A percentile compares a stretch with the other conserved stretches of the same genome.
These are phyloP conservation scores for Andrena haemorrhoa DNA, from an alignment of 2,888 invertebrate species.

Conservation along the genomic window DNA sequence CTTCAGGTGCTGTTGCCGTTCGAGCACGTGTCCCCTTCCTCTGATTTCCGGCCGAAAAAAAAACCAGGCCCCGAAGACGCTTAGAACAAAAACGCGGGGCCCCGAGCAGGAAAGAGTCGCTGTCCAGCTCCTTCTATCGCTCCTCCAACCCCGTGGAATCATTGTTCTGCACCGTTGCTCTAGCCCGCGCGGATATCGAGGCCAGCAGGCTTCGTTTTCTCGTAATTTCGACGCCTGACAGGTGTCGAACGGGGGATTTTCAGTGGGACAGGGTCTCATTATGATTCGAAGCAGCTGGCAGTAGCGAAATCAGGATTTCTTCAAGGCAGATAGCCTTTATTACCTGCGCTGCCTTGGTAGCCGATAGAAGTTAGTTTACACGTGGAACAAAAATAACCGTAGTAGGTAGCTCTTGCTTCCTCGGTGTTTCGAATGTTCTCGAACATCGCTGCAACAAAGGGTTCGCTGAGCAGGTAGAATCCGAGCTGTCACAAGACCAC, in stretches of 20 bases:
- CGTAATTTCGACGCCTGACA: slow-evolving; percentile 19
- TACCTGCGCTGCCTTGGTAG: neutral
- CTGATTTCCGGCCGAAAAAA: slow-evolving; percentile 67
- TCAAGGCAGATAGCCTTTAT: neutral
- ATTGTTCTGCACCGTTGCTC: slow-evolving; percentile 39
- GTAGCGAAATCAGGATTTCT: neutral
- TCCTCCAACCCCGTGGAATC: slow-evolving; percentile 31
- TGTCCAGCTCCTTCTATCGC: slow-evolving; percentile 22
- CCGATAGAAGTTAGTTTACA: neutral
- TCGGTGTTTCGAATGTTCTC: slow-evolving; percentile 30
- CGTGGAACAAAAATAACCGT: neutral
- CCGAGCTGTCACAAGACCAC: slow-evolving; percentile 49
- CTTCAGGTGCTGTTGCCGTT: slow-evolving; percentile 67
- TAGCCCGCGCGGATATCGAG: slow-evolving; percentile 32
- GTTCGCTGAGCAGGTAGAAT: slow-evolving; percentile 65
- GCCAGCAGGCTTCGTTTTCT: slow-evolving; percentile 22
- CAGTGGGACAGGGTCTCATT: slow-evolving; percentile 20
- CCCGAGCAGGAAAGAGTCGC: slow-evolving; percentile 30
- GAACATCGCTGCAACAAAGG: slow-evolving; percentile 45
- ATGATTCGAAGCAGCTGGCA: neutral
- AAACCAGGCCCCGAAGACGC: slow-evolving; percentile 48
- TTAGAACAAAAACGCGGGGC: slow-evolving; percentile 63
- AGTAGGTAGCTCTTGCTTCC: slow-evolving; percentile 5
- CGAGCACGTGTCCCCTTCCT: slow-evolving; percentile 66
- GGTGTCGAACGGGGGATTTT: slow-evolving; percentile 1